Base-by-base conservation (phyloP, 2,113 vertebrate genomes). In the Uropsilus gracilis region DNA sequence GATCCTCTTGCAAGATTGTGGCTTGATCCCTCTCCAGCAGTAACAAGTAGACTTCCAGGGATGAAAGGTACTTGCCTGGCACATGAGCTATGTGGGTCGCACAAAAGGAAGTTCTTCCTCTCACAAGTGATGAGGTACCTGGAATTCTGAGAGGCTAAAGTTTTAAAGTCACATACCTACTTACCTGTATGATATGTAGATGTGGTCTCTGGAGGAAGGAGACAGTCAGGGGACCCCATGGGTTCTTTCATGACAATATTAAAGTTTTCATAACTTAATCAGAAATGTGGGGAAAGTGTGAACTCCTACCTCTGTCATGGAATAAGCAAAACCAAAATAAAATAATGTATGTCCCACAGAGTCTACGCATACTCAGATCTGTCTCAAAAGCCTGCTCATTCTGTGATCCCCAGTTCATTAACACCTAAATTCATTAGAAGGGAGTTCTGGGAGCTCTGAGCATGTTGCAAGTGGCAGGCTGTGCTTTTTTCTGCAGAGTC, bases 101-200 rank as follows among this genome's bases (percentile, higher is more conserved):
- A 24, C 28, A 71, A 44, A 89, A 86, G 80, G 73, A 68, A 73
- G 68, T 48, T 50, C 76, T 77, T 82, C 50, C 84, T 75, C n/a
- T 57, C n/a, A n/a, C n/a, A n/a, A 30, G 8, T 7, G 53, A 48
- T n/a, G 6, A 86, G 50, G 28, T 22, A 44, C 53, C 3, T 5
- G 73, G 48, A 78, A n/a, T 57, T 73, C 68, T 63, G 68, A 86
- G 53, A 82, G 50, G 20, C 5, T 69, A 1, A 59, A 48, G 50
- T 42, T 75, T 86, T 55, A 11, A 44, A 53, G 76, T 75, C 59
- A n/a, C 28, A 55, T 5, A 61, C 34, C 17, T 8, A 13, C 37
- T 37, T 86, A 20, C 55, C 50, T 71, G 17, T 11, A 18, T 9
- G 77, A 76, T 44, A 46, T 57, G 8, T 6, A 66, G 46, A 16